These are phyloP conservation scores for Subacronicta megacephala DNA, from an alignment of 2,888 invertebrate species.

Conservation along the genomic window DNA sequence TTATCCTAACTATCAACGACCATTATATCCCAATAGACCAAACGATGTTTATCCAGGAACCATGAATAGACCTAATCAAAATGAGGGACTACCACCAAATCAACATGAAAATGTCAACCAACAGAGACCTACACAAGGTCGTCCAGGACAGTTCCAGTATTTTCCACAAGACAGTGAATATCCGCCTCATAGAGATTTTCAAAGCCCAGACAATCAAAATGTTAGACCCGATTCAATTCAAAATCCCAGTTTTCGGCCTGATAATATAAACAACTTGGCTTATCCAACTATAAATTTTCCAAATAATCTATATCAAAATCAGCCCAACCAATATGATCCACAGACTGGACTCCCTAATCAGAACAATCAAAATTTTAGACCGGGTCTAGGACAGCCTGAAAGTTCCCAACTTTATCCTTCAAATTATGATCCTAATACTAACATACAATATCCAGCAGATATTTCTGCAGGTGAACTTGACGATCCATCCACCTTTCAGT, in stretches of 20 bases:
- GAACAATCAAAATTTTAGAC: constrained; percentile 15
- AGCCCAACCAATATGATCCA: constrained; percentile 37
- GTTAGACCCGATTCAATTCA: constrained; percentile 2
- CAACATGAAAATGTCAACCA: constrained; percentile 19
- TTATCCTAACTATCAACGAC: constrained; percentile 36
- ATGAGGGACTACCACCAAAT: constrained; percentile 19
- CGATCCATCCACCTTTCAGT: constrained; percentile 12
- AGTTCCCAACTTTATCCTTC: constrained; percentile 14
- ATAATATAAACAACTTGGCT: constrained; percentile 27
- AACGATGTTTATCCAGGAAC: constrained; percentile 32
- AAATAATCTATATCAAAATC: constrained; percentile 16
- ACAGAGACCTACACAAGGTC: background rate
- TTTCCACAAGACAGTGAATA: constrained; percentile 20
- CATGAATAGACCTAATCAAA: constrained; percentile 18
- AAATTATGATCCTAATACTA: constrained; percentile 15
- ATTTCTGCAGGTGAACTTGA: constrained; percentile 7
- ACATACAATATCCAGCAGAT: constrained; percentile 12
- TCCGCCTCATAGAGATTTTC: constrained; percentile 29
- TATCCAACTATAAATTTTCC: constrained; percentile 29
- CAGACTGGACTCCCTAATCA: constrained; percentile 14
- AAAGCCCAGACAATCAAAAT: constrained; percentile 14
- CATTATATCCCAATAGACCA: constrained; percentile 23
- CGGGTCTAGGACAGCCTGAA: constrained; percentile 6
- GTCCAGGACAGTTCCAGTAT: constrained; percentile 13
- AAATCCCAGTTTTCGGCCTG: constrained; percentile 21